Evolutionary conservation across 2,797 vertebrate species (phyloP).

Genomic region (Capromys pilorides): DNA sequence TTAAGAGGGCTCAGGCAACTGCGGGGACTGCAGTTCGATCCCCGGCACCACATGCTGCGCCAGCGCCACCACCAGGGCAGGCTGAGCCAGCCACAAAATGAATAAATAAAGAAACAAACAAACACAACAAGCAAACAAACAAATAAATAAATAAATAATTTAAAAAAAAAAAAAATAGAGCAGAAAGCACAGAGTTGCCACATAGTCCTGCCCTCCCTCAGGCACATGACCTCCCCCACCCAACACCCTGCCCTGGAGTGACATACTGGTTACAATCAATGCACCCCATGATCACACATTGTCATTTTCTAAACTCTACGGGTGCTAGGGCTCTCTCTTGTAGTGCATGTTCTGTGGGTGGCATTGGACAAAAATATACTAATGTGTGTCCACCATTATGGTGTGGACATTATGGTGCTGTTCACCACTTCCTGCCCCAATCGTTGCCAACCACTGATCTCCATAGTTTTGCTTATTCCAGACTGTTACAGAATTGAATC

Average conservation of each 20-base stretch:
- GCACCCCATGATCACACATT: not conserved
- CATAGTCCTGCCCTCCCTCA: accelerated
- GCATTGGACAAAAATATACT: not conserved
- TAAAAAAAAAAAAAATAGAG: not conserved
- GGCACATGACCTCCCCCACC: not conserved
- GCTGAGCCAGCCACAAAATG: too few species aligned
- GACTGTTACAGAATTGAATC: not conserved
- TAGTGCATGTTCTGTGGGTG: not conserved
- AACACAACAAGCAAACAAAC: too few species aligned
- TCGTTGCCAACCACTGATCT: not conserved
- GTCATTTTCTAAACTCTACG: too few species aligned
- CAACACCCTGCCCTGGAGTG: not conserved
- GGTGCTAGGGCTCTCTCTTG: not conserved
- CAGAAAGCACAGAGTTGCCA: not conserved
- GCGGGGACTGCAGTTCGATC: too few species aligned
- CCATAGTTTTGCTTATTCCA: not conserved
- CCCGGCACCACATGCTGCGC: too few species aligned
- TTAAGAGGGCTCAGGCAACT: too few species aligned
- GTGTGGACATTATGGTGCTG: not conserved
- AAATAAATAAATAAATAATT: too few species aligned
- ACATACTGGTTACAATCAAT: not conserved
- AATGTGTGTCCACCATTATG: not conserved
- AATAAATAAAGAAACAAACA: too few species aligned
- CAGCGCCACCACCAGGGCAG: too few species aligned
- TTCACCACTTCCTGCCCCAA: not conserved